These are phyloP conservation scores for Holothuria scabra DNA, from an alignment of 53 echinoderm and acorn worm genomes.

Conservation along the genomic window DNA sequence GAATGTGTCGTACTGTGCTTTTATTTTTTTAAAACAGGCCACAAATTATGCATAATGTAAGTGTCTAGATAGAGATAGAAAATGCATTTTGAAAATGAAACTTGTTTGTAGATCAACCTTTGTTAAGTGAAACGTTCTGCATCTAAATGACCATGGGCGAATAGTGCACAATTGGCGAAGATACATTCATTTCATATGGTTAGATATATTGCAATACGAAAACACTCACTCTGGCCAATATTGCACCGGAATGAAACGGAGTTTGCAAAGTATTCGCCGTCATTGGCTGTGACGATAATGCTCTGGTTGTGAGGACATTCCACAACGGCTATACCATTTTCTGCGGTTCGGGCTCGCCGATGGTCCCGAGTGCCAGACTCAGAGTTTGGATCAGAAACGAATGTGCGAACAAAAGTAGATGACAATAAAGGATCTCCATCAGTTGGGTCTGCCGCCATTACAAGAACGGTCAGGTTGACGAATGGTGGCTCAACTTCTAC, in stretches of 20 bases:
- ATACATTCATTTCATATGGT: too few species aligned
- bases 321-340: slow-evolving; percentile 64
- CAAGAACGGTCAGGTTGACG: slow-evolving; percentile 77
- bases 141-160: too few species aligned
- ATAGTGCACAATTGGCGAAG: too few species aligned
- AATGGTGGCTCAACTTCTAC: not conserved
- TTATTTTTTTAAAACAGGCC: too few species aligned
- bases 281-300: slow-evolving; percentile 59
- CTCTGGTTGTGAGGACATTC: slow-evolving; percentile 81
- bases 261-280: slow-evolving; percentile 23
- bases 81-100: too few species aligned
- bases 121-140: too few species aligned
- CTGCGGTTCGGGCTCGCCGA: slow-evolving; percentile 57
- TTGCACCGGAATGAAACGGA: slow-evolving; percentile 45
- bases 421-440: slow-evolving; percentile 34
- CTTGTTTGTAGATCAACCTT: too few species aligned
- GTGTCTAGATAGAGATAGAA: too few species aligned
- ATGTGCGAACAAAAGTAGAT: slow-evolving; percentile 45
- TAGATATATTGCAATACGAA: too few species aligned
- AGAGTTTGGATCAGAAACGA: slow-evolving; percentile 53
- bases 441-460: not conserved
- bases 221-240: slow-evolving; percentile 42
- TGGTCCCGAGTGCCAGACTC: slow-evolving; percentile 41
- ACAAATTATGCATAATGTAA: too few species aligned
- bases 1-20: too few species aligned